These are phyloP conservation scores for Siphamia tubifer DNA, from an alignment of 2,113 vertebrate species.

Conservation along the genomic window DNA sequence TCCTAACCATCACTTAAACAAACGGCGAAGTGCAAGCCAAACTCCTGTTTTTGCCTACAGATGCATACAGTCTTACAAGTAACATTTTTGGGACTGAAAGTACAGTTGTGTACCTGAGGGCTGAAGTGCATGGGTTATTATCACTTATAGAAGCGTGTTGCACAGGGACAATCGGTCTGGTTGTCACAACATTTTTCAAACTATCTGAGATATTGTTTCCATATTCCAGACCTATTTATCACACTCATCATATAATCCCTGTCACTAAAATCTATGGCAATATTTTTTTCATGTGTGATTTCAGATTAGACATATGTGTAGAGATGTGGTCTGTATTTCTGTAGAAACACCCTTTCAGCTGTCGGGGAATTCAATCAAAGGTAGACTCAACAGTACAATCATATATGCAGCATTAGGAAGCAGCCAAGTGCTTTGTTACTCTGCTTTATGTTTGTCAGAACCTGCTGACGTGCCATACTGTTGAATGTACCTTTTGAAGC, in stretches of 20 bases:
- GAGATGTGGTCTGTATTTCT: slow-evolving; percentile 18
- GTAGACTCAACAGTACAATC: slow-evolving; percentile 42
- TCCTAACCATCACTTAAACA: slow-evolving; percentile 1
- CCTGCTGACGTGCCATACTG: slow-evolving; percentile 47
- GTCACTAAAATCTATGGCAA: neutral
- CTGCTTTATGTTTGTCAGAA: neutral
- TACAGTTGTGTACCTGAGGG: neutral
- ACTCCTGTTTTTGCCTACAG: neutral
- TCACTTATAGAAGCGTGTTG: slow-evolving; percentile 13
- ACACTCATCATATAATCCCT: neutral
- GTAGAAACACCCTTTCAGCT: slow-evolving; percentile 18
- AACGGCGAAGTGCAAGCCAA: slow-evolving; percentile 4
- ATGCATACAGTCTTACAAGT: neutral
- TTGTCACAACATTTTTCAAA: slow-evolving; percentile 26
- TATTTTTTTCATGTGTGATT: slow-evolving; percentile 22
- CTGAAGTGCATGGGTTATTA: slow-evolving; percentile 7
- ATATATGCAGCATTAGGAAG: neutral
- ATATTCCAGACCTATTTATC: neutral
- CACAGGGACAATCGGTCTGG: slow-evolving; percentile 46
- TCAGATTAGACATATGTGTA: slow-evolving; percentile 14
- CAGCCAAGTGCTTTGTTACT: neutral
- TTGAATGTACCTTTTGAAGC: slow-evolving; percentile 48
- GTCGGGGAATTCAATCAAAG: slow-evolving; percentile 8
- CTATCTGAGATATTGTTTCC: slow-evolving; percentile 7
- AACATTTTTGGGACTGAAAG: neutral